Conservation (phyloP, 2,113 vertebrate species). For the Podarcis cretensis region DNA sequence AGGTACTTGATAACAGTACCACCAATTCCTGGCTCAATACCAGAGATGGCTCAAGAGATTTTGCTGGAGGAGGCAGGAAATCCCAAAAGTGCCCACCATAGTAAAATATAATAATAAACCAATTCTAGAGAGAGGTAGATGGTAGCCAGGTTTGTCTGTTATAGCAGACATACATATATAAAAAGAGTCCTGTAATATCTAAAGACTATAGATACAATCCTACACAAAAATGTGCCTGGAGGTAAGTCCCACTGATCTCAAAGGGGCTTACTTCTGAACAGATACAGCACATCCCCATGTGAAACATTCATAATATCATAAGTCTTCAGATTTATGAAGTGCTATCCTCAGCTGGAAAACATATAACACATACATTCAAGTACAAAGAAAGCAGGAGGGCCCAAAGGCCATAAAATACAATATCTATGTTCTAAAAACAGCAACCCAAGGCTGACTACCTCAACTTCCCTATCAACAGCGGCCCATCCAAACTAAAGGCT, state of each 20-base stretch:
- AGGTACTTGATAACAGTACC: not conserved
- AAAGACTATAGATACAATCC: not conserved
- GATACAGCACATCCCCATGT: not conserved
- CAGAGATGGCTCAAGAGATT: not conserved
- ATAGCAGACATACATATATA: not conserved
- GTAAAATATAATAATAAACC: not conserved
- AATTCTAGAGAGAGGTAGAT: no score
- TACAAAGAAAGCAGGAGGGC: not conserved
- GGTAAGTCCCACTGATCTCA: not conserved
- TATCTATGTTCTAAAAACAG: not conserved
- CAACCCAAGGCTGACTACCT: not conserved
- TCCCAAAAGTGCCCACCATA: not conserved
- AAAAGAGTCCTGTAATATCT: not conserved
- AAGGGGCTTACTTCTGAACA: not conserved
- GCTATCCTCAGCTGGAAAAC: not conserved
- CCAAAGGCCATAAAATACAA: not conserved
- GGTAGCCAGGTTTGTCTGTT: not conserved
- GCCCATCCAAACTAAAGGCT: not conserved
- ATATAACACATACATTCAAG: not conserved
- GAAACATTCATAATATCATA: not conserved
- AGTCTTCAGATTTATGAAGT: not conserved
- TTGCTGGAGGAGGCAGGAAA: not conserved
- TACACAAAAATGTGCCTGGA: not conserved
- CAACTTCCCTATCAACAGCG: not conserved
- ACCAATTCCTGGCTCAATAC: not conserved